Base-by-base conservation (phyloP, 2,113 vertebrate genomes). In the Catharus fuscescens region DNA sequence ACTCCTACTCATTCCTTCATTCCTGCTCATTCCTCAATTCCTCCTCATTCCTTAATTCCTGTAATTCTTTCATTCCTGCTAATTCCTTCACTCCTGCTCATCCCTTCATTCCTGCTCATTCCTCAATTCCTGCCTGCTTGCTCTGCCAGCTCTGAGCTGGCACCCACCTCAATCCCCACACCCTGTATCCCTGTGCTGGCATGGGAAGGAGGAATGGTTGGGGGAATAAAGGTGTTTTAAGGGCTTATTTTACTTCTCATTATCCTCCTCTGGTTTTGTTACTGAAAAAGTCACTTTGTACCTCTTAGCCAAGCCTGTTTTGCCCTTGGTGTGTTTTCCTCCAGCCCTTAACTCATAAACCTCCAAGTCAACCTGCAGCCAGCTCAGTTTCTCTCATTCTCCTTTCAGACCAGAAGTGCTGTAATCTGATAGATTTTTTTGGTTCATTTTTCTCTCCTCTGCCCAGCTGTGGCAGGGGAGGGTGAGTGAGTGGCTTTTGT, bases 151-250 rank as follows among this genome's bases (percentile, higher is more conserved):
- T 21, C 3, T 2, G 36, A n/a, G 38, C 31, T 19, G 24, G 6
- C 26, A 1, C 34, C 12, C 13, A 20, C 1, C 52, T 5, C 15
- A 65, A 18, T 1, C 28, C n/a, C 24, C 13, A 52, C 21, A 1
- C n/a, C 21, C 21, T 3, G 2, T 4, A 6, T 42, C 12, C 54
- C 45, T 34, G 45, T 0, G 8, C 38, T 62, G 20, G 0, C 1
- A 1, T 44, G 47, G 65, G 54, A 70, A 60, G 54, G 59, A n/a
- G 29, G 36, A 25, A 17, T 2, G 14, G 8, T 11, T 42, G 3
- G 24, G 34, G 44, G 3, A 14, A 31, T 21, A 45, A 45, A 83
- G 16, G 5, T 17, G 26, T 13, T 59, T 26, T 57, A 38, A 67
- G 32, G 40, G 11, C 2, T 66, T 40, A 1, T n/a, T 77, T 50